Evolutionary conservation across 1,140 invertebrate species (phyloP), one percentile per base, ranked within the genome.

Genomic region (Saccostrea cuccullata): DNA sequence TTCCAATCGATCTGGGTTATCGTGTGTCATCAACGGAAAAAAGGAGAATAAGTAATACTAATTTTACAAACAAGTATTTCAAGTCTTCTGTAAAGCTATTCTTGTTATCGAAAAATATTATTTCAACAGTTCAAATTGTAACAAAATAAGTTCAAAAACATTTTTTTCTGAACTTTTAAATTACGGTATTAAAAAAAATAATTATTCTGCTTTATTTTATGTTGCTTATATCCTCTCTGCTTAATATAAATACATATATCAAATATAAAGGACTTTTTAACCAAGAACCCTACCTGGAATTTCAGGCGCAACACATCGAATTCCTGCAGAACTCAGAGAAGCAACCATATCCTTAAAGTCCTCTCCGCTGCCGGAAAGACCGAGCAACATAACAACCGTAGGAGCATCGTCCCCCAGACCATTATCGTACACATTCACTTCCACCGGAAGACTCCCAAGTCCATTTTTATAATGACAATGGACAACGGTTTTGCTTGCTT

Each of bases 261-360:
- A 36, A 36, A 36, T 36, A 36, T 36, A 36, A 36, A 36, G 30
- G 30, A 58, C 56, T 60, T 17, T 60, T 17, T 13, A 60, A 4
- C 12, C 0, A 17, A 60, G 12, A 20, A 17, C 58, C 6, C 20
- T 77, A 77, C 70, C 70, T 30, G 70, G 70, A 36, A 77, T 77
- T 77, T 77, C 70, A 15, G 70, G 70, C 30, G 70, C 70, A 26
- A 77, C 70, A 77, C 70, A 77, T 77, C 70, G 23, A 26, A 77
- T 77, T 26, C 70, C 70, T 5, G 70, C 30, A 30, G 70, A 77
- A 26, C 30, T 77, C 13, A 77, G 30, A 30, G 15, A 40, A 36
- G 70, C 26, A 26, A 15, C 70, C 70, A 77, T 77, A 11, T 26
- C 23, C 70, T 36, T 26, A 36, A 77, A 77, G 26, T 77, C 70